Evolutionary conservation across 2,797 vertebrate species (phyloP), one percentile per base, ranked within the genome.

Genomic region (Microctenopoma stevenorrisi): DNA sequence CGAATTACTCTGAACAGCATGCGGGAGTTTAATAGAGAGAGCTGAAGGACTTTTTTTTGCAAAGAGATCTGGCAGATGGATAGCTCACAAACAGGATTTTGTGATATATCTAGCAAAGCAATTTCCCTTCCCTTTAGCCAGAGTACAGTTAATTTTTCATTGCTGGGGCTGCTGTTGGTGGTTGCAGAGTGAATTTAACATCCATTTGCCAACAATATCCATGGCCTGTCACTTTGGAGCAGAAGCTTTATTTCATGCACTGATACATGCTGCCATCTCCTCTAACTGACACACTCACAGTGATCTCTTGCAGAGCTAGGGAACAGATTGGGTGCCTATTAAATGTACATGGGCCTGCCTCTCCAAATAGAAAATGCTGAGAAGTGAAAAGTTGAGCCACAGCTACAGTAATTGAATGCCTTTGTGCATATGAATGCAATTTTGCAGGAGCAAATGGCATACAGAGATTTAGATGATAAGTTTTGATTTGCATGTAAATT

Each of bases 401-500:
- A 75, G 80, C 86, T 87, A 83, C 81, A 84, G 86, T 89, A 93
- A 92, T 90, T 91, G 92, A 93, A 92, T 81, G 87, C 86, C 85
- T 91, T 86, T 89, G 86, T 91, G 89, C 88, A 91, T 91, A 89
- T 86, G 84, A 92, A 92, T 92, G 88, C 91, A 92, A 87, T 92
- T 91, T 84, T 87, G 81, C 77, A 40, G 5, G 64, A 56, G 78
- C 84, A 92, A 91, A 79, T 90, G 89, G 86, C 78, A 90, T 80
- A 90, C 88, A 84, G 84, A 93, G 92, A 93, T 91, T 82, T 87
- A 83, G 82, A 88, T 89, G 92, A 94, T 94, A 94, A 91, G 89
- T 82, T 92, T 92, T 91, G 90, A 94, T 94, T 94, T 94, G 89
- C 93, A 95, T 94, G 93, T 88, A 94, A 94, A 94, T 94, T 92